Evolutionary conservation across 2,888 invertebrate species (phyloP).

Genomic region (Lysandra coridon): DNA sequence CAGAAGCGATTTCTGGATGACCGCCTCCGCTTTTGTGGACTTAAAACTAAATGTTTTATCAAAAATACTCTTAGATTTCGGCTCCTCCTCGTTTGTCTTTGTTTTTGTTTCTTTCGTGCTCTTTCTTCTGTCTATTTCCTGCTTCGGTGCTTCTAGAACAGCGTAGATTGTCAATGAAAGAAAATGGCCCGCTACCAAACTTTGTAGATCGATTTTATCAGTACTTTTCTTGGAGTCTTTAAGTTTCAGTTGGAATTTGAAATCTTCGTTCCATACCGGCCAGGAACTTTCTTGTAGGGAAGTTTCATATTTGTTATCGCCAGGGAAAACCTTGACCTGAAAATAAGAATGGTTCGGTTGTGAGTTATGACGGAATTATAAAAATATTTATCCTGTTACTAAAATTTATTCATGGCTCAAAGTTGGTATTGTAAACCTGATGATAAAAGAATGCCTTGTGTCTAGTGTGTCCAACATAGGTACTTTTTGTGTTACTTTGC

Average conservation of each 20-base stretch:
- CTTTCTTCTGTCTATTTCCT: constrained; percentile 62
- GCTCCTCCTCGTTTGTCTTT: constrained; percentile 69
- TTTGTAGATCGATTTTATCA: constrained; percentile 76
- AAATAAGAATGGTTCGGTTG: constrained; percentile 46
- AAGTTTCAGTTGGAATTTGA: constrained; percentile 83
- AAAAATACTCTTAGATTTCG: constrained; percentile 76
- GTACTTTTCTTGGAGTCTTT: constrained; percentile 74
- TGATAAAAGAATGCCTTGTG: no score
- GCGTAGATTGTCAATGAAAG: constrained; percentile 85
- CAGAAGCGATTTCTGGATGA: constrained; percentile 73
- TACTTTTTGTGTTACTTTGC: no score
- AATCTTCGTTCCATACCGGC: constrained; percentile 90
- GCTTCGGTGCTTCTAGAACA: constrained; percentile 80
- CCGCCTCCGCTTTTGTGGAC: constrained; percentile 67
- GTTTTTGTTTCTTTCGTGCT: constrained; percentile 61
- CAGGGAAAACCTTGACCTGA: constrained; percentile 89
- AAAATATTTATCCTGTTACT: not conserved
- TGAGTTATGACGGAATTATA: not conserved
- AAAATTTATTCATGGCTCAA: not conserved
- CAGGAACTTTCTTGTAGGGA: constrained; percentile 87
- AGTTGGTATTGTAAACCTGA: no score
- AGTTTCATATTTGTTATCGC: constrained; percentile 87
- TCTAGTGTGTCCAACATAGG: no score
- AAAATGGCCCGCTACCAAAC: constrained; percentile 83
- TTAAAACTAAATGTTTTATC: constrained; percentile 76